Conservation (phyloP, 2,797 vertebrate genomes). For the Pachyuromys duprasi region DNA sequence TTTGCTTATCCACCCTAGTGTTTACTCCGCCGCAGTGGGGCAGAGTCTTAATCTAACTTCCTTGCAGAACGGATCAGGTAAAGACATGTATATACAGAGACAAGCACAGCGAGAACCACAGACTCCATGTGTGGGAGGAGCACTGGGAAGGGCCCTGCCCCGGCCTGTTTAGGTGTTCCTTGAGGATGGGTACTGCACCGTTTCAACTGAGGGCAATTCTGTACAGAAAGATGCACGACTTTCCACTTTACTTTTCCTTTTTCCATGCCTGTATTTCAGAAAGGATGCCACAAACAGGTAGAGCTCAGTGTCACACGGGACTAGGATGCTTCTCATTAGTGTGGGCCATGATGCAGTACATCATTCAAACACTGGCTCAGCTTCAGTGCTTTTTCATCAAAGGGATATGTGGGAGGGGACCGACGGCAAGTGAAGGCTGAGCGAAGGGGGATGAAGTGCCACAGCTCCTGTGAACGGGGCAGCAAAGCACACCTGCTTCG, state of each 20-base stretch:
- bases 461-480: constrained; percentile 19
- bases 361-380: constrained; percentile 42
- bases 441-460: not conserved
- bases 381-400: constrained; percentile 33
- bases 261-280: constrained; percentile 7
- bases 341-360: not conserved
- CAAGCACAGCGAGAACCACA: not conserved
- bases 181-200: not conserved
- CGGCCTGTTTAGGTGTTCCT: not conserved
- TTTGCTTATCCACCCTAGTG: not conserved
- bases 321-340: constrained; percentile 6
- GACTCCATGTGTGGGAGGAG: not conserved
- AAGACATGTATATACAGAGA: not conserved
- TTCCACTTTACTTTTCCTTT: not conserved
- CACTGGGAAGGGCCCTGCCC: not conserved
- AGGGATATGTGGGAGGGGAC: constrained; percentile 49
- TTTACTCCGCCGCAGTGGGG: not conserved
- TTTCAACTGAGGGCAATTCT: not conserved
- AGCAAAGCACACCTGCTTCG: not conserved
- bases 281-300: not conserved
- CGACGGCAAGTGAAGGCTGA: constrained; percentile 44
- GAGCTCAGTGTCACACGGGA: not conserved
- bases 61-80: not conserved
- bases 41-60: not conserved
- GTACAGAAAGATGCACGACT: not conserved